Evolutionary conservation across 2,888 invertebrate genomes (phyloP).

Genomic region (Chelonus formosanus): DNA sequence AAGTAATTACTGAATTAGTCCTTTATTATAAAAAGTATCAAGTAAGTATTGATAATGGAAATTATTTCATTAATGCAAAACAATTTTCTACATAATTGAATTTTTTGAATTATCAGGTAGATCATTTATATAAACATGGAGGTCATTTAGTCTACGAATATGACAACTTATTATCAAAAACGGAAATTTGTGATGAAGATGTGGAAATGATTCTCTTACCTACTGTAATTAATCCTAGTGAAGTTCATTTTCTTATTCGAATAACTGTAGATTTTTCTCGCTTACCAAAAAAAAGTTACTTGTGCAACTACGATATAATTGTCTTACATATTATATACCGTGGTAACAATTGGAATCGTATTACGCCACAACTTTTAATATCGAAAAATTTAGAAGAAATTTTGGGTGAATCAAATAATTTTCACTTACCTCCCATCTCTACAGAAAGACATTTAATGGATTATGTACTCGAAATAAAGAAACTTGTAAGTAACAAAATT

Average conservation of each 20-base stretch:
- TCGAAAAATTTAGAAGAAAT: slow-evolving; percentile 67
- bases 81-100: neutral
- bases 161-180: slow-evolving; percentile 69
- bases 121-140: slow-evolving; percentile 67
- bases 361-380: slow-evolving; percentile 65
- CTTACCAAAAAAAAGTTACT: slow-evolving; percentile 70
- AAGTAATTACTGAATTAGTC: slow-evolving; percentile 72
- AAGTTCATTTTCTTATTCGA: slow-evolving; percentile 73
- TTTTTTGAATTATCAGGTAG: slow-evolving; percentile 59
- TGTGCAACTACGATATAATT: slow-evolving; percentile 66
- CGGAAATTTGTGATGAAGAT: slow-evolving; percentile 68
- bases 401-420: slow-evolving; percentile 61
- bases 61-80: neutral
- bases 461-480: slow-evolving; percentile 70
- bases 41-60: slow-evolving; percentile 60
- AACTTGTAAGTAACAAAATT: slow-evolving; percentile 66
- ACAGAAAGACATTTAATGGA: slow-evolving; percentile 66
- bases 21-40: slow-evolving; percentile 73
- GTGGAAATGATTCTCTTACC: slow-evolving; percentile 74
- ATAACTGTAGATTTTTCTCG: slow-evolving; percentile 72
- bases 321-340: slow-evolving; percentile 70
- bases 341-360: slow-evolving; percentile 66
- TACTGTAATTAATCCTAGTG: slow-evolving; percentile 62
- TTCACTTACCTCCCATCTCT: slow-evolving; percentile 66
- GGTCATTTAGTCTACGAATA: slow-evolving; percentile 72